Evolutionary conservation across 2,113 vertebrate genomes (phyloP).

Genomic region (Tragelaphus strepsiceros): DNA sequence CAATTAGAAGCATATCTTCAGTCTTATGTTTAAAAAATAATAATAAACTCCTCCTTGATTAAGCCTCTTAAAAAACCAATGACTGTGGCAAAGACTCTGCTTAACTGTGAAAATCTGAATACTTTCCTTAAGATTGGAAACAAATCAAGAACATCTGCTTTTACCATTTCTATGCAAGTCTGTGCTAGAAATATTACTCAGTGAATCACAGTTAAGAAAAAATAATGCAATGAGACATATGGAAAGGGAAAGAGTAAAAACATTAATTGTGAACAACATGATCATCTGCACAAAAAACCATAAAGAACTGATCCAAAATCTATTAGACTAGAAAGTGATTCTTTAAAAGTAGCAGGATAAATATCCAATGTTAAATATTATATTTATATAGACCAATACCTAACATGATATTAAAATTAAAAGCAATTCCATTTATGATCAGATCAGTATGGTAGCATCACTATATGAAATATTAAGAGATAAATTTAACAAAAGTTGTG

Average conservation of each 20-base stretch:
- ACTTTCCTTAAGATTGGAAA: neutral
- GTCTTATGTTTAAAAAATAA: neutral
- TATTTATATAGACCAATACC: neutral
- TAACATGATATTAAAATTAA: neutral
- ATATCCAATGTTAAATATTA: neutral
- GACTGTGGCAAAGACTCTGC: neutral
- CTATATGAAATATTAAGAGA: neutral
- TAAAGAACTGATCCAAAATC: neutral
- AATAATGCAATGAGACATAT: neutral
- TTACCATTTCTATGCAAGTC: neutral
- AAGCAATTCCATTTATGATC: neutral
- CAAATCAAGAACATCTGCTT: neutral
- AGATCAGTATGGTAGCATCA: neutral
- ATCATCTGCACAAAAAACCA: neutral
- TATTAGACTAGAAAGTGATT: neutral
- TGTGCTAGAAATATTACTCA: neutral
- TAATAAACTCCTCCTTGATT: neutral
- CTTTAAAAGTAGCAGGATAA: neutral
- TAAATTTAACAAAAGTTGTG: neutral
- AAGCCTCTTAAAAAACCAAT: neutral
- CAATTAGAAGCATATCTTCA: neutral
- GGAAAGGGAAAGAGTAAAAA: neutral
- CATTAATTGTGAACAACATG: neutral
- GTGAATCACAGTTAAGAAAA: neutral
- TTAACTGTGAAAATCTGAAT: neutral